Evolutionary conservation across 2,888 invertebrate genomes (phyloP), one percentile per base, ranked within the genome.

Genomic region (Scaptomyza polygonia): DNA sequence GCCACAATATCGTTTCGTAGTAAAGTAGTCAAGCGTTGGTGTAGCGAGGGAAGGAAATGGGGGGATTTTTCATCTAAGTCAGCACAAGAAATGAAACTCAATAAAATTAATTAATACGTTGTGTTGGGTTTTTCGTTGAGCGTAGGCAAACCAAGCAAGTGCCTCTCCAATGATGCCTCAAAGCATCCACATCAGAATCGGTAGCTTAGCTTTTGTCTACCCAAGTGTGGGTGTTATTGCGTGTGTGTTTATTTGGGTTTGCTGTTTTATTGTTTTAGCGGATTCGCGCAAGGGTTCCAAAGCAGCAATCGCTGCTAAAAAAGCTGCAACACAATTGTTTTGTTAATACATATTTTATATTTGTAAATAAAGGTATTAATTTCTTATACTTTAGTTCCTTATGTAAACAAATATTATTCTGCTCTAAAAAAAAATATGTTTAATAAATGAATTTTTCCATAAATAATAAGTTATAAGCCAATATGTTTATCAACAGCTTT

Each of bases 101-200:
- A 81, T 87, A 63, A 87, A 87, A 85, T 85, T 85, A 80, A 87
- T 87, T 79, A 79, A 66, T 79, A 65, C 64, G 11, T 49, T 64
- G 65, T 57, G 56, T 65, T 68, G 32, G 51, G 16, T 16, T 16
- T 39, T 16, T 39, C 14, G 7, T 39, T 32, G 44, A 65, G 88
- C 79, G 79, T 80, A 62, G 79, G 79, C 49, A 30, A n/a, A 32
- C 18, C 42, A 61, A 47, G n/a, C 54, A 42, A 75, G 74, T 75
- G 69, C 69, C 79, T 56, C 34, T 21, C 8, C 34, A 11, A 11
- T 11, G 30, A 30, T 32, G 32, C 32, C 34, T n/a, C n/a, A 36
- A 36, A 36, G 36, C 36, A 25, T 48, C 27, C 25, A 72, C 39
- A 39, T 4, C 43, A 39, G 42, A 21, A 49, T 54, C 63, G 70